phyloP scores from a whole-genome alignment of 2,888 invertebrate genomes.

The Aporophyla lueneburgensis region DNA sequence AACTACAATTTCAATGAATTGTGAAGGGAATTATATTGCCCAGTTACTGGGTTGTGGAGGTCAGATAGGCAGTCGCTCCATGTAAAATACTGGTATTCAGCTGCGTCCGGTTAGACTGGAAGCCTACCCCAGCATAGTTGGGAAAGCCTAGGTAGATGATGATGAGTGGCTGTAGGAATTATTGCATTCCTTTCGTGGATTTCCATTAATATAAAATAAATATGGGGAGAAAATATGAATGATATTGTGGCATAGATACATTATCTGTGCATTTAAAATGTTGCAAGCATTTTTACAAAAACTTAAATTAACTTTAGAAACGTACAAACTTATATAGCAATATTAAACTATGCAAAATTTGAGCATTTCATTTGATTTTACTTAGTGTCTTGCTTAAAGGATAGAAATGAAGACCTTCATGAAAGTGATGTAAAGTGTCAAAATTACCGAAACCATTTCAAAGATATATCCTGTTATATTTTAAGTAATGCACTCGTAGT shows the following conservation, averaged over 20 bases:
- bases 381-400: not conserved
- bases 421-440: not conserved
- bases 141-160: too few relatives aligned
- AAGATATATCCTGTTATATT: not conserved
- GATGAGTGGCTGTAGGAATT: not conserved
- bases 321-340: not conserved
- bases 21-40: too few relatives aligned
- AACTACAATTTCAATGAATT: too few relatives aligned
- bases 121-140: too few relatives aligned
- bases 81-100: too few relatives aligned
- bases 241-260: not conserved
- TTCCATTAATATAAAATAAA: not conserved
- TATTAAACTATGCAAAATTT: not conserved
- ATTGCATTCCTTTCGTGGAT: too few relatives aligned
- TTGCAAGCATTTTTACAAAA: not conserved
- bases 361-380: not conserved
- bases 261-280: not conserved
- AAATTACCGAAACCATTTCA: not conserved
- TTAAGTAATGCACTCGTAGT: slow-evolving; percentile 40
- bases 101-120: too few relatives aligned
- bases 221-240: not conserved
- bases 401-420: not conserved
- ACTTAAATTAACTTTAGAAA: not conserved
- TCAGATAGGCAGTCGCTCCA: too few relatives aligned
- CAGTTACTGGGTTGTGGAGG: too few relatives aligned